Conservation (phyloP, 2,888 invertebrate genomes). For the Xestoiulus laeticollis region DNA sequence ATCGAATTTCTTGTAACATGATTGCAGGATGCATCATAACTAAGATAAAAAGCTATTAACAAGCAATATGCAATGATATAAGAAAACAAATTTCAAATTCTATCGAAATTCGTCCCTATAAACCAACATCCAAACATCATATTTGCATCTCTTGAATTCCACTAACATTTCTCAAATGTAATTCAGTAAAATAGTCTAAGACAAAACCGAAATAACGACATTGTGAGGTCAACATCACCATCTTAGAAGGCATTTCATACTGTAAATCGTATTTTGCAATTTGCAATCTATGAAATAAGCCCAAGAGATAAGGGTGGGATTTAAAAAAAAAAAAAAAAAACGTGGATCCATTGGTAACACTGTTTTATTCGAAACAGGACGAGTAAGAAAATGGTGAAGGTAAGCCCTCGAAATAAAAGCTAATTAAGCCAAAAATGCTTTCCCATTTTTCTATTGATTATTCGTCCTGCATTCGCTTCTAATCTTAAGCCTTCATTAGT, state of each 20-base stretch:
- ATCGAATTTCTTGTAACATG: no score
- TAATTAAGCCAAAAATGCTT: conserved; percentile 5
- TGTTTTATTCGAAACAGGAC: not conserved
- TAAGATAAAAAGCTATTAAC: no score
- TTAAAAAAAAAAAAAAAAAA: no score
- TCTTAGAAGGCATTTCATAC: not conserved
- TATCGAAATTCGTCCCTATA: not conserved
- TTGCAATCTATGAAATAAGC: not conserved
- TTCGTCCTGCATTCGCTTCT: not conserved
- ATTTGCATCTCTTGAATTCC: not conserved
- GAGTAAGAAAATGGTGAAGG: not conserved
- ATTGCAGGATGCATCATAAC: no score
- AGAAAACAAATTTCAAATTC: not conserved
- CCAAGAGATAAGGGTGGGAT: not conserved
- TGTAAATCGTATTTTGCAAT: not conserved
- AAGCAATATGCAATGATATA: not conserved
- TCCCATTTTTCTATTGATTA: not conserved
- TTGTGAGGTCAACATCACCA: not conserved
- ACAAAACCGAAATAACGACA: not conserved
- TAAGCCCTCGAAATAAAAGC: not conserved
- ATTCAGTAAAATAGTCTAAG: not conserved
- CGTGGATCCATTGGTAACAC: not conserved
- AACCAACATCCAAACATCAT: not conserved
- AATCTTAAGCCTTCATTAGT: conserved; percentile 23
- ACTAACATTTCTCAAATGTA: not conserved